phyloP scores from a whole-genome alignment of 2,113 vertebrate genomes.

The Sterrhoptilus dennistouni region DNA sequence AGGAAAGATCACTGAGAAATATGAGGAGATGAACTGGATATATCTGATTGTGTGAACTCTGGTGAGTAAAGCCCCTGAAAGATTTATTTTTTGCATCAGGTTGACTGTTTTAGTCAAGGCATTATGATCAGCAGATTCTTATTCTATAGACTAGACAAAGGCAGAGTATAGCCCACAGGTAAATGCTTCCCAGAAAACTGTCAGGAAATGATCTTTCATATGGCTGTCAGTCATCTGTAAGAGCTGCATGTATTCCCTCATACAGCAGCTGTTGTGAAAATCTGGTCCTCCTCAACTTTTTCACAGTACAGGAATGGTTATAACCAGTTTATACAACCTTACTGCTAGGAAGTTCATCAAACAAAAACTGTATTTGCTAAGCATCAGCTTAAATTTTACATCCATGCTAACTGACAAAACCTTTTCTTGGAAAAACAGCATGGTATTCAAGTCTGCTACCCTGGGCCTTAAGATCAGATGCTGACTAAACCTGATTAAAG shows the following conservation, averaged over 20 bases:
- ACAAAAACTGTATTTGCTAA: neutral
- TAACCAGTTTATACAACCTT: neutral
- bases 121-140: neutral
- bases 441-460: neutral
- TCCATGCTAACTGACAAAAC: neutral
- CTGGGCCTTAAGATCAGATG: neutral
- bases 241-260: neutral
- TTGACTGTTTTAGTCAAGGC: neutral
- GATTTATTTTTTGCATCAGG: neutral
- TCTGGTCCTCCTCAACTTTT: fast-evolving
- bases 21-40: neutral
- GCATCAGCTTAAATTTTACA: neutral
- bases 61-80: neutral
- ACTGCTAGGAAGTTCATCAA: neutral
- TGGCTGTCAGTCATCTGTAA: neutral
- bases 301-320: neutral
- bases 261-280: neutral
- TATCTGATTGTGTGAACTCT: neutral
- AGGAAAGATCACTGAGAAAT: neutral
- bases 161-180: neutral
- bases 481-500: neutral
- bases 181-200: neutral
- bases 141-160: neutral
- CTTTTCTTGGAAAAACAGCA: neutral
- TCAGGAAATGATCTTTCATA: neutral